These are phyloP conservation scores for Drosophila stalkeri DNA, from an alignment of 2,888 invertebrate genomes.

Conservation along the genomic window DNA sequence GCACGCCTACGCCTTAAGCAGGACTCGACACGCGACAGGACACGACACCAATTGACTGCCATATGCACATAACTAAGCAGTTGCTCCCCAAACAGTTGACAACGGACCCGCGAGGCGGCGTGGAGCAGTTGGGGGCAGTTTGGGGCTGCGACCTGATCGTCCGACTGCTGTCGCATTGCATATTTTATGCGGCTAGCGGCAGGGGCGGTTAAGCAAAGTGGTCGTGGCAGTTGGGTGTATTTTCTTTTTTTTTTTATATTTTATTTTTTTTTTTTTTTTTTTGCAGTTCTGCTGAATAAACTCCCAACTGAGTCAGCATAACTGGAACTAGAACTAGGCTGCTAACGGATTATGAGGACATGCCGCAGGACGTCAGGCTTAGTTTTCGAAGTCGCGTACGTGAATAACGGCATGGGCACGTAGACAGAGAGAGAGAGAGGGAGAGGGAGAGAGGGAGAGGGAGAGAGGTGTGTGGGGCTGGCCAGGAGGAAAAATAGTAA, in stretches of 20 bases:
- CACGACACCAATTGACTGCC: conserved; percentile 73
- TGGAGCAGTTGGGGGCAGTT: neutral
- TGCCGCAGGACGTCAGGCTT: conserved; percentile 77
- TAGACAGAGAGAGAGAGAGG: conserved; percentile 20
- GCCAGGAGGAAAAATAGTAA: conserved; percentile 58
- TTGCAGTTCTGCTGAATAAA: conserved; percentile 41
- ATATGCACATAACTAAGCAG: conserved; percentile 72
- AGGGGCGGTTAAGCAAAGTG: neutral
- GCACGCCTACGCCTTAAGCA: conserved; percentile 20
- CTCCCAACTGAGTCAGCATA: conserved; percentile 71
- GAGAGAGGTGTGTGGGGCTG: neutral
- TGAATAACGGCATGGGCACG: conserved; percentile 69
- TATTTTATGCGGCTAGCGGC: conserved; percentile 29
- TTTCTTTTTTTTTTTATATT: conserved; percentile 5
- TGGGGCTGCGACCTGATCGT: conserved; percentile 10
- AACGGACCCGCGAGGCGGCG: conserved; percentile 17
- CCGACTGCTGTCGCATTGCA: conserved; percentile 50
- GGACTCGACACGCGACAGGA: conserved; percentile 50
- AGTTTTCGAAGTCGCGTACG: conserved; percentile 73
- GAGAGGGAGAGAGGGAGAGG: neutral
- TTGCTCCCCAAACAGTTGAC: conserved; percentile 63
- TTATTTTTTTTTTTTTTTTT: conserved; percentile 1
- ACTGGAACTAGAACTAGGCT: conserved; percentile 74
- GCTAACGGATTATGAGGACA: conserved; percentile 80
- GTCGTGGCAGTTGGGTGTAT: conserved; percentile 19